phyloP scores from a whole-genome alignment of 2,888 invertebrate genomes.

The Folsomia manolachei region DNA sequence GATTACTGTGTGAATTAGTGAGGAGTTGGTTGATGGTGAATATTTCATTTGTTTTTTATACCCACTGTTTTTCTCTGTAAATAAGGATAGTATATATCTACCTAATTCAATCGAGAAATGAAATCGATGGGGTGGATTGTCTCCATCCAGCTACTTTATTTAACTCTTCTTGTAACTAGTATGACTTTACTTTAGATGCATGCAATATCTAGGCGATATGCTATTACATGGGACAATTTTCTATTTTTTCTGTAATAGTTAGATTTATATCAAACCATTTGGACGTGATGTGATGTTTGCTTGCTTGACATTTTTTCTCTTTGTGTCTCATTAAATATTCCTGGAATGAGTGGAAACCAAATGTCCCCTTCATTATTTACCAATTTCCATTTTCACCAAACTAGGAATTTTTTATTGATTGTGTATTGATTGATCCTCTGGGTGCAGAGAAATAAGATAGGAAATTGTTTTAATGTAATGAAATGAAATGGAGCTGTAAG shows the following conservation, averaged over 20 bases:
- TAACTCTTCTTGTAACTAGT: too few relatives aligned
- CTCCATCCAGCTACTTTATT: neutral
- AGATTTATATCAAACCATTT: neutral
- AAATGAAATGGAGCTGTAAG: too few relatives aligned
- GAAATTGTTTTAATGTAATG: too few relatives aligned
- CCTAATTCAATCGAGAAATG: neutral
- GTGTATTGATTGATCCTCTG: neutral
- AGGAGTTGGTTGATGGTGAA: neutral
- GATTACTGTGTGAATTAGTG: neutral
- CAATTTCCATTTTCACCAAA: neutral
- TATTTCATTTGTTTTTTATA: neutral
- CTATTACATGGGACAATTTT: neutral
- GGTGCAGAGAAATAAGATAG: neutral
- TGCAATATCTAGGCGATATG: neutral
- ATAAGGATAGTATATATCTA: too few relatives aligned
- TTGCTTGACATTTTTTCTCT: neutral
- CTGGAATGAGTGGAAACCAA: neutral
- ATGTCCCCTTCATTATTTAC: constrained; percentile 2
- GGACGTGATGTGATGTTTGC: neutral
- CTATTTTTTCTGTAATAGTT: neutral
- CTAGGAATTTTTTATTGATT: neutral
- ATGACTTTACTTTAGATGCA: neutral
- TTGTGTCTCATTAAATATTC: neutral
- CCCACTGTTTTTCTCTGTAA: too few relatives aligned
- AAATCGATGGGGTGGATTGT: neutral